Conservation (phyloP, 2,113 vertebrate species). For the Pygoscelis antarcticus region DNA sequence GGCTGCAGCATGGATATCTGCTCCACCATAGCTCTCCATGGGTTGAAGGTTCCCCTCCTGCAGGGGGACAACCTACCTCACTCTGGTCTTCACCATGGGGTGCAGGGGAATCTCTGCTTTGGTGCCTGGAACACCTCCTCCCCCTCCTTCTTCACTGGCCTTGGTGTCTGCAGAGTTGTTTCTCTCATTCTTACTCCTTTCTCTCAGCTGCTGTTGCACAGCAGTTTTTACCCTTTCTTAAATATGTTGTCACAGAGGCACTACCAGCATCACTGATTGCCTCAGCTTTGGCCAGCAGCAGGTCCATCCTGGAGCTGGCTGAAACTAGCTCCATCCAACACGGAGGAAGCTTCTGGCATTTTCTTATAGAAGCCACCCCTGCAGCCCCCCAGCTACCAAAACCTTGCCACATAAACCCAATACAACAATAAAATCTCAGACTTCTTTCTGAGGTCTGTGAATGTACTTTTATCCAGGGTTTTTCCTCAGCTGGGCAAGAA, state of each 20-base stretch:
- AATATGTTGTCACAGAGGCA: rapidly evolving
- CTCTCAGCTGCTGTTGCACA: not conserved
- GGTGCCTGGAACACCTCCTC: rapidly evolving
- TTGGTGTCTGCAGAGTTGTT: not conserved
- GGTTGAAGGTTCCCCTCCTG: not conserved
- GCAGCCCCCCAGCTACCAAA: not conserved
- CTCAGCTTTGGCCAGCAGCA: not conserved
- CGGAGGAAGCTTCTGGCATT: not conserved
- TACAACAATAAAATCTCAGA: not conserved
- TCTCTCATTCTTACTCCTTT: not conserved
- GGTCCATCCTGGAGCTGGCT: rapidly evolving
- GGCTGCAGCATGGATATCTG: not conserved
- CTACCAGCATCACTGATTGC: not conserved
- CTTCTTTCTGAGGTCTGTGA: not conserved
- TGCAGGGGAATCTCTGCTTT: not conserved
- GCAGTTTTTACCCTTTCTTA: not conserved
- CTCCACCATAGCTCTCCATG: not conserved
- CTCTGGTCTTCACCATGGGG: rapidly evolving
- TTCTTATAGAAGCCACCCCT: not conserved
- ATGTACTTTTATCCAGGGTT: not conserved
- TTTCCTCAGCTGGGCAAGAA: not conserved
- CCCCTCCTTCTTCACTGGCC: not conserved
- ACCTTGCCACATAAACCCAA: not conserved
- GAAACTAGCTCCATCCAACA: not conserved
- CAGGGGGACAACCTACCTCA: not conserved